These are phyloP conservation scores for Spialia ferax DNA, from an alignment of 2,888 invertebrate species.

Conservation along the genomic window DNA sequence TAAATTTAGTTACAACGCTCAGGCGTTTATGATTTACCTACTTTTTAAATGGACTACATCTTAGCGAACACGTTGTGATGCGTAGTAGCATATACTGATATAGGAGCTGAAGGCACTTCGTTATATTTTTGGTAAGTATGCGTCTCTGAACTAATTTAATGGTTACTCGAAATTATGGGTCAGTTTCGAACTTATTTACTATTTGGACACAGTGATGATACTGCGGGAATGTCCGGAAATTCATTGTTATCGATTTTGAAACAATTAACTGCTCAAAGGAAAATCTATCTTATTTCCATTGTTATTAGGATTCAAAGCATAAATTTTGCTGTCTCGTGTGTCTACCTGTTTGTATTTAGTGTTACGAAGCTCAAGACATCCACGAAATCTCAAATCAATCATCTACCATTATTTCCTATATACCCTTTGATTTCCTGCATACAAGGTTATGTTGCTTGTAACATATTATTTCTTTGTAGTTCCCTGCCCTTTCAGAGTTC, in stretches of 20 bases:
- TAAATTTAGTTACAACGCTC: constrained; percentile 66
- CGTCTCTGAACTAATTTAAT: constrained; percentile 59
- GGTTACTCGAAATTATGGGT: constrained; percentile 65
- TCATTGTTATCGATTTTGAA: constrained; percentile 30
- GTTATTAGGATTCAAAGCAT: constrained; percentile 1
- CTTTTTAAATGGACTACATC: constrained; percentile 66
- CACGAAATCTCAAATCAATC: neutral
- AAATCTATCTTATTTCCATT: constrained; percentile 19
- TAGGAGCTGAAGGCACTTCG: constrained; percentile 60
- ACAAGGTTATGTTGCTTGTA: constrained; percentile 7
- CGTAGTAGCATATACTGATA: constrained; percentile 63
- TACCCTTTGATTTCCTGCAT: neutral
- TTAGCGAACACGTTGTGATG: constrained; percentile 67
- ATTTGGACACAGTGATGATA: constrained; percentile 29
- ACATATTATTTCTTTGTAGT: constrained; percentile 16
- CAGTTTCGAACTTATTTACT: constrained; percentile 58
- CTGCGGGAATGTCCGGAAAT: constrained; percentile 17
- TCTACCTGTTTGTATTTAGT: neutral
- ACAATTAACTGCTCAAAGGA: neutral
- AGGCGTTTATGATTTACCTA: constrained; percentile 62
- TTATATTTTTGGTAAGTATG: constrained; percentile 76
- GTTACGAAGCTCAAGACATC: neutral
- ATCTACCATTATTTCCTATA: neutral
- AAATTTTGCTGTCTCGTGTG: constrained; percentile 1
- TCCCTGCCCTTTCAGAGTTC: constrained; percentile 22